Base-by-base conservation (phyloP, 2,888 invertebrate species). In the Dascillus cervinus region DNA sequence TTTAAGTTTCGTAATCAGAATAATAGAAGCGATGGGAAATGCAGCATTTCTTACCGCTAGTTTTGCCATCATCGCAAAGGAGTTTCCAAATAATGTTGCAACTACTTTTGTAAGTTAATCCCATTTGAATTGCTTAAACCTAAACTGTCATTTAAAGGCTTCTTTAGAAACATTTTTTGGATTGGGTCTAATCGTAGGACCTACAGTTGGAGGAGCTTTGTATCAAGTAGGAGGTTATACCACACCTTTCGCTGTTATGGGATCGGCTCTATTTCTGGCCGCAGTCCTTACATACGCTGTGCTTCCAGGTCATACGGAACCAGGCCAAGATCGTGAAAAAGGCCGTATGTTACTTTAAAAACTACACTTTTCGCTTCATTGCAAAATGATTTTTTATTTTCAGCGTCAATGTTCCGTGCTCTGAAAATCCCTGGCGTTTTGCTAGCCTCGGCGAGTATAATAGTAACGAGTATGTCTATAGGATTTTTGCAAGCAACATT, bases 401-500 rank as follows among this genome's bases (percentile, higher is more conserved):
- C 61, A 82, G 82, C 77, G 1, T 76, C 79, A 10, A 71, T 83
- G 56, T 62, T 75, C 32, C 70, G 71, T 25, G 71, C 79, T 6
- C 60, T 87, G 25, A 75, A 67, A 51, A 79, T 87, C 30, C 86
- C 86, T n/a, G 81, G 82, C 11, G 79, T 87, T 2, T 55, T 80
- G 20, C 58, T 87, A 21, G 72, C 84, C 1, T 72, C 82, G 22
- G 64, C 73, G 34, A 82, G 82, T 52, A 84, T 86, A 50, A 74
- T 83, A 38, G 78, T 73, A 1, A 85, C 85, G 0, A 83, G 85
- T 40, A 77, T 82, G 71, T 85, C 85, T 46, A 85, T 88, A 28
- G 87, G 88, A 11, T 94, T 90, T 62, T 69, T 92, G 11, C 85
- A 88, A 57, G 90, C 92, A 0, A 91, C 91, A 0, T 67, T 94